phyloP scores from a whole-genome alignment of 2,113 vertebrate genomes.

The Columba janthina region DNA sequence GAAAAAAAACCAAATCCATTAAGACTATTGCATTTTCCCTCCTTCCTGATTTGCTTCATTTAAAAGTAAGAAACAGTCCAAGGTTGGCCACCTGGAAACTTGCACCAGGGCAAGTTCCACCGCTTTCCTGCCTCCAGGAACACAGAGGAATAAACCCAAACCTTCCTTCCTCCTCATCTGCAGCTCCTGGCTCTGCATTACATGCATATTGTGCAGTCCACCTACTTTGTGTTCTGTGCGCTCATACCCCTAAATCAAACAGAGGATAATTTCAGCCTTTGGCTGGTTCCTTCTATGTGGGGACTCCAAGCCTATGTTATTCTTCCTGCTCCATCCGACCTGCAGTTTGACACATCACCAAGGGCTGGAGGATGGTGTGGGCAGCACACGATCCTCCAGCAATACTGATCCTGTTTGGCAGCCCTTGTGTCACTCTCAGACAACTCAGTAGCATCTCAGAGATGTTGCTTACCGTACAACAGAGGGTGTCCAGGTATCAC shows the following conservation, averaged over 20 bases:
- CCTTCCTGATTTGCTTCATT: not conserved
- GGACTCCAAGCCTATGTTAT: not conserved
- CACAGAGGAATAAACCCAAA: not conserved
- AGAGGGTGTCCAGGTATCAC: not conserved
- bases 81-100: not conserved
- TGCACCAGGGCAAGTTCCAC: not conserved
- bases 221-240: not conserved
- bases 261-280: not conserved
- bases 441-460: fast-evolving
- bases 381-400: not conserved
- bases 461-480: not conserved
- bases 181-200: not conserved
- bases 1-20: not conserved
- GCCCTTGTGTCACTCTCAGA: not conserved
- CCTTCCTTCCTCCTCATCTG: not conserved
- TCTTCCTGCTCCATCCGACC: not conserved
- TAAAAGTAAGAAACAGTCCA: not conserved
- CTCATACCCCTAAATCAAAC: not conserved
- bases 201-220: not conserved
- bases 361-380: not conserved
- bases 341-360: not conserved
- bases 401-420: not conserved
- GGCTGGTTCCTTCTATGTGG: not conserved
- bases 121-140: not conserved
- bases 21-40: not conserved